A percentile compares a stretch with the other conserved stretches of the same genome.
phyloP scores from a whole-genome alignment of 2,797 vertebrate species.

The Lindbergichthys nudifrons region DNA sequence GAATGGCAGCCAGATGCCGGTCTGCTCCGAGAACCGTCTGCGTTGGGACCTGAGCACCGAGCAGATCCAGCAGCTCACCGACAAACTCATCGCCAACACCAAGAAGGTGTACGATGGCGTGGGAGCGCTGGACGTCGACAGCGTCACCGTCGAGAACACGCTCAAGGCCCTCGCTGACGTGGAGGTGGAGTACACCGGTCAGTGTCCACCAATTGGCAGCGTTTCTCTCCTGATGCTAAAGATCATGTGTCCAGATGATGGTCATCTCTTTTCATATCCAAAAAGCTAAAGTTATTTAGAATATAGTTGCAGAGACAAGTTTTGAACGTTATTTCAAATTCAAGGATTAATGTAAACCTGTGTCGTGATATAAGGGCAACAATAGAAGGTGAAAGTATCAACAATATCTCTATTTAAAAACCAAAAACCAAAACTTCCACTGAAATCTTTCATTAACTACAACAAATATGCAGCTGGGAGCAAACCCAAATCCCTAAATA shows the following conservation, averaged over 20 bases:
- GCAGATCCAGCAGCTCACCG: constrained; percentile 84
- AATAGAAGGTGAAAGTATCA: not conserved
- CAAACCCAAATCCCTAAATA: no score
- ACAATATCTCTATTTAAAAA: not conserved
- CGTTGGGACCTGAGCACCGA: constrained; percentile 91
- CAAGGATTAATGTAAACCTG: not conserved
- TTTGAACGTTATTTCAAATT: not conserved
- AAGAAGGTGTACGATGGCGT: constrained; percentile 92
- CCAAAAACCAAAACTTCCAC: not conserved
- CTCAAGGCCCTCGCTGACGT: constrained; percentile 91
- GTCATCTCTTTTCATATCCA: not conserved
- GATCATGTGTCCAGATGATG: not conserved
- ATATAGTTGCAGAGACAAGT: not conserved
- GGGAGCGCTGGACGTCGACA: constrained; percentile 81
- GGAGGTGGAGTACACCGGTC: constrained; percentile 94
- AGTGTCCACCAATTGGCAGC: constrained; percentile 10
- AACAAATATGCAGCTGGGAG: no score
- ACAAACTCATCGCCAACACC: constrained; percentile 87
- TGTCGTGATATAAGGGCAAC: not conserved
- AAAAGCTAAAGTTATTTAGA: no score
- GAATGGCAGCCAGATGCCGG: constrained; percentile 66
- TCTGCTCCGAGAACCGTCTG: constrained; percentile 82
- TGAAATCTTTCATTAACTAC: not conserved
- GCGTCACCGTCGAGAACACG: constrained; percentile 89
- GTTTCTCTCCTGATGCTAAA: not conserved